These are phyloP conservation scores for Caenorhabditis sp. DNA, from an alignment of 2,888 invertebrate species.

Conservation along the genomic window DNA sequence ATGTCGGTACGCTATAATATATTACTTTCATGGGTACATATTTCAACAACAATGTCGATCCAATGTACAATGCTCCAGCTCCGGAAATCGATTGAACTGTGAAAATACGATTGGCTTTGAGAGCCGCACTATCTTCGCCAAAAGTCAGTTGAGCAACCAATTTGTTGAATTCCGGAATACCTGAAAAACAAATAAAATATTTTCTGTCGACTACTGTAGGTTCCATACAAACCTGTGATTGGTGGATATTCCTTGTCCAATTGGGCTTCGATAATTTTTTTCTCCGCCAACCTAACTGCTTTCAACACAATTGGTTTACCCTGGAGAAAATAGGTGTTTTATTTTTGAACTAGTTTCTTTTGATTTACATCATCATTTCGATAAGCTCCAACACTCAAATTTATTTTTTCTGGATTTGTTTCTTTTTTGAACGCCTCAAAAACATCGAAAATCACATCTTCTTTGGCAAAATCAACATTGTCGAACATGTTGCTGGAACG, in stretches of 20 bases:
- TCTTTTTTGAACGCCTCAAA: slow-evolving; percentile 89
- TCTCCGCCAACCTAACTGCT: slow-evolving; percentile 88
- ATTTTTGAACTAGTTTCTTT: neutral
- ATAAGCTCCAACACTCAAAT: slow-evolving; percentile 84
- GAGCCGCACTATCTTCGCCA: slow-evolving; percentile 80
- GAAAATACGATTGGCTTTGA: slow-evolving; percentile 59
- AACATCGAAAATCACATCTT: slow-evolving; percentile 84
- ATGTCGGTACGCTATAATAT: slow-evolving; percentile 90
- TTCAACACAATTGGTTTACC: slow-evolving; percentile 97
- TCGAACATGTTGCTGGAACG: slow-evolving; percentile 4
- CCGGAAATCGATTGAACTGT: slow-evolving; percentile 92
- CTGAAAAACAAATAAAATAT: slow-evolving; percentile 14
- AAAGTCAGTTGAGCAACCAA: slow-evolving; percentile 85
- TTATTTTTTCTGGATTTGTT: slow-evolving; percentile 89
- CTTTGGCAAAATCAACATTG: slow-evolving; percentile 51
- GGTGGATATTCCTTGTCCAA: slow-evolving; percentile 94
- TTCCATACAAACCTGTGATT: slow-evolving; percentile 79
- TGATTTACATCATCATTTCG: slow-evolving; percentile 82
- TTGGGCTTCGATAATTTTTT: slow-evolving; percentile 79
- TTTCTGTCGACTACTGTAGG: neutral
- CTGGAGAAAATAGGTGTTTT: slow-evolving; percentile 71
- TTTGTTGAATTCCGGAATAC: slow-evolving; percentile 81
- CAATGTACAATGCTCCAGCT: slow-evolving; percentile 91
- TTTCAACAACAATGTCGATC: slow-evolving; percentile 83
- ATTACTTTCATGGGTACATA: slow-evolving; percentile 81